Evolutionary conservation across 2,888 invertebrate species (phyloP), one percentile per base, ranked within the genome.

Genomic region (Drosophila anceps): DNA sequence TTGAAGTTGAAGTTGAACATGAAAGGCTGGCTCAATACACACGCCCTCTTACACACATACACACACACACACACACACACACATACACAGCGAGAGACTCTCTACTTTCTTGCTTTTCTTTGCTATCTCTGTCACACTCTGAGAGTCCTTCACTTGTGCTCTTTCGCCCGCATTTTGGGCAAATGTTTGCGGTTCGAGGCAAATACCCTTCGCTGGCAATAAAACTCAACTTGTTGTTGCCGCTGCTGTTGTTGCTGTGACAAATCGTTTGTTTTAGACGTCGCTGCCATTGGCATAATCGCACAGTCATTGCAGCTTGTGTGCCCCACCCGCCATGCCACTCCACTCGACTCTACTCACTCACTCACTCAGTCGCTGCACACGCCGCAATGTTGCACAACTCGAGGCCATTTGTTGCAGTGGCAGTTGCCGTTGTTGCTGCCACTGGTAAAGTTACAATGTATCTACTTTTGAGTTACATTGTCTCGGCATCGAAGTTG

Each of bases 191-290:
- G 89, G 85, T 88, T 73, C 31, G 81, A 44, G 62, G 72, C 77
- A 61, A 76, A 67, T 61, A 64, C 77, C 61, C 82, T 58, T 67
- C 54, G 61, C 70, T 65, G 81, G 78, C 74, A 88, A 85, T 85
- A 90, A 88, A 85, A 86, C 81, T 80, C 73, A 60, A 65, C 68
- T 73, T 54, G 59, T 61, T 67, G 54, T 18, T 69, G 71, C 50
- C 72, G 76, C 18, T 59, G 51, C 9, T 69, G 71, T 59, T 76
- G 81, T 29, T 60, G 70, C 70, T 83, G 90, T 90, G 85, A 90
- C 85, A 86, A 90, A 86, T 86, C 89, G 90, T 86, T 86, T 86
- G 89, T 84, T 81, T 84, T 84, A 88, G 90, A 84, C 84, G 64
- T 83, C 73, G 69, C 70, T 80, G 81, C 78, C 86, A 79, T 87